Evolutionary conservation across 2,888 invertebrate genomes (phyloP).

Genomic region (Amblyjoppa fuscipennis): DNA sequence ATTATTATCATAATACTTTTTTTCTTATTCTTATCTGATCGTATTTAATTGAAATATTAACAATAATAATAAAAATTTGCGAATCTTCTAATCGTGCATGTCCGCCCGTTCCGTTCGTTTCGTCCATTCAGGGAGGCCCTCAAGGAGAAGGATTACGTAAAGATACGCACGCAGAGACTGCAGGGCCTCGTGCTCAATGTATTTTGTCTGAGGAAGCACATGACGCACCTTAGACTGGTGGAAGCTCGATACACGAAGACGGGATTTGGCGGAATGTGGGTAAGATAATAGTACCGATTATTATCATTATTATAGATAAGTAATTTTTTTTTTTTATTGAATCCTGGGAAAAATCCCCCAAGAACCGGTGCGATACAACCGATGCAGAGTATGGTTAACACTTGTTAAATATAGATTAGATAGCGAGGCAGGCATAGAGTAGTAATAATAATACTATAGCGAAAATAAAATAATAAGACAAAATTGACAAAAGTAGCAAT

Average conservation of each 20-base stretch:
- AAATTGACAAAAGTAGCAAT: no score
- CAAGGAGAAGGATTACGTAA: slow-evolving; percentile 90
- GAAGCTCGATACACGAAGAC: slow-evolving; percentile 96
- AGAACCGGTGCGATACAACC: no score
- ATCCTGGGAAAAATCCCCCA: no score
- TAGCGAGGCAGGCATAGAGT: no score
- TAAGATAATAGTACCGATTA: slow-evolving; percentile 85
- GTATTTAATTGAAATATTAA: background rate
- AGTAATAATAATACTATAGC: no score
- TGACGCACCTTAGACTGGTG: slow-evolving; percentile 93
- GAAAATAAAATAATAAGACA: no score
- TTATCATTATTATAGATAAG: no score
- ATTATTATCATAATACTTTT: no score
- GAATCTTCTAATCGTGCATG: background rate
- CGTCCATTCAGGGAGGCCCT: slow-evolving; percentile 90
- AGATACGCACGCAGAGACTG: slow-evolving; percentile 92
- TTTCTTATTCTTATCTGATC: background rate
- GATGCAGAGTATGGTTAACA: no score
- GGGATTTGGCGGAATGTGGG: slow-evolving; percentile 97
- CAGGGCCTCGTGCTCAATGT: slow-evolving; percentile 94
- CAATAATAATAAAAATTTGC: background rate
- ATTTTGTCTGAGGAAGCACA: slow-evolving; percentile 92
- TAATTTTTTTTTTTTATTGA: no score
- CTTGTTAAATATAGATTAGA: no score
- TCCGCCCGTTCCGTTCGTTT: slow-evolving; percentile 60